Base-by-base conservation (phyloP, 2,888 invertebrate genomes). In the Athetis lepigone region DNA sequence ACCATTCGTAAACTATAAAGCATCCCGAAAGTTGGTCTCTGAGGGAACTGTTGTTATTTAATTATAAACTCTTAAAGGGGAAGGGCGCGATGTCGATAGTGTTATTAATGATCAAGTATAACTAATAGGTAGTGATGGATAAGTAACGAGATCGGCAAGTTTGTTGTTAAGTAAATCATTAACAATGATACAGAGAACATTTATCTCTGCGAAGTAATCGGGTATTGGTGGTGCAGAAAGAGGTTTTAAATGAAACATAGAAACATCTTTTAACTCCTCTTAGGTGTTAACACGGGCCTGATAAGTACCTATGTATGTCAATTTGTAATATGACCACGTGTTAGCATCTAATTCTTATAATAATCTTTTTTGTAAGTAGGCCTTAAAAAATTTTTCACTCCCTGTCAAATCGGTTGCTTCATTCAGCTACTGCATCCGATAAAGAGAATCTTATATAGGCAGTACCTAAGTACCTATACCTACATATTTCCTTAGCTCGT, bases 11-110 rank as follows among this genome's bases (percentile, higher is more conserved):
- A 75, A 58, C 51, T 47, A 54, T 23, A 56, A 49, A 62, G 59
- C 46, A 62, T 68, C 61, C 51, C 68, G 21, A 77, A 77, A 75
- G 63, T 79, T 72, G 40, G 66, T 65, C 73, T 49, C 70, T 19
- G 60, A 56, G 74, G 69, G 61, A 61, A 57, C 46, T 72, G 59
- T 59, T 62, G 51, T 70, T 77, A 75, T 65, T 73, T 79, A 79
- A 79, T 79, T 77, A 79, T 62, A 74, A 74, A 69, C 77, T 68
- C 69, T 77, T 77, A 67, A 54, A 63, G 60, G 73, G 37, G 45
- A 51, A 46, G 36, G 62, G 63, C 50, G 64, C 58, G 49, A 46
- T 60, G 59, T 60, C 74, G 55, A 70, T 63, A 64, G 46, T 56
- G 67, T 65, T 75, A 68, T 62, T 72, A 76, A 75, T 76, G 63